Percentiles rank a stretch among this genome's conserved stretches.
Conservation (phyloP, 2,797 vertebrate species). For the Microcaecilia unicolor region DNA sequence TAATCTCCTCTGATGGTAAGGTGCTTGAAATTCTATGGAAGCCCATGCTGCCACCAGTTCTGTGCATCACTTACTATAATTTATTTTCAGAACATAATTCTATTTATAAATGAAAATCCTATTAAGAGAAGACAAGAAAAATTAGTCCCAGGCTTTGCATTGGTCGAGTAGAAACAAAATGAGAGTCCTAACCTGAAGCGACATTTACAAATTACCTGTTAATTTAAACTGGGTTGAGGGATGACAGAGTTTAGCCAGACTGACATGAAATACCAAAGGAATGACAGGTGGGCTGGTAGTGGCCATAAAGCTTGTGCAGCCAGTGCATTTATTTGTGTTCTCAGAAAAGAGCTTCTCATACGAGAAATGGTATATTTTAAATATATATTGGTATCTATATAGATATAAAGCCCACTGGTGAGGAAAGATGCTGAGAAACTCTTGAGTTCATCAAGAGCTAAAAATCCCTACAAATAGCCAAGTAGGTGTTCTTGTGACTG, state of each 20-base stretch:
- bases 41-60: constrained; percentile 63
- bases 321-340: constrained; percentile 59
- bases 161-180: constrained; percentile 95
- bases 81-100: constrained; percentile 97
- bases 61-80: constrained; percentile 91
- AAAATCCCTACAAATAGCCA: constrained; percentile 28
- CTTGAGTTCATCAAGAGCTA: constrained; percentile 13
- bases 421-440: constrained; percentile 14
- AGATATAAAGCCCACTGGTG: constrained; percentile 44
- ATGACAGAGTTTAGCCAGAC: constrained; percentile 92
- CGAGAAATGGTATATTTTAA: constrained; percentile 56
- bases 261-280: constrained; percentile 86
- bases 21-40: constrained; percentile 72
- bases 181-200: constrained; percentile 97
- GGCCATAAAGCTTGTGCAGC: constrained; percentile 67
- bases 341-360: constrained; percentile 41
- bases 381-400: too few species aligned
- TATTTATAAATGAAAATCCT: constrained; percentile 98
- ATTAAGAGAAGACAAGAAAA: constrained; percentile 96
- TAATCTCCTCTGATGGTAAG: constrained; percentile 81
- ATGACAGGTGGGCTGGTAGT: constrained; percentile 77
- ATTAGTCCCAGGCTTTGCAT: constrained; percentile 83
- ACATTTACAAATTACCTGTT: constrained; percentile 99
- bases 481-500: constrained; percentile 25
- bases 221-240: constrained; percentile 98